A percentile compares a stretch with the other conserved stretches of the same genome.
phyloP scores from a whole-genome alignment of 2,888 invertebrate species.

The Trachelus iudaicus region DNA sequence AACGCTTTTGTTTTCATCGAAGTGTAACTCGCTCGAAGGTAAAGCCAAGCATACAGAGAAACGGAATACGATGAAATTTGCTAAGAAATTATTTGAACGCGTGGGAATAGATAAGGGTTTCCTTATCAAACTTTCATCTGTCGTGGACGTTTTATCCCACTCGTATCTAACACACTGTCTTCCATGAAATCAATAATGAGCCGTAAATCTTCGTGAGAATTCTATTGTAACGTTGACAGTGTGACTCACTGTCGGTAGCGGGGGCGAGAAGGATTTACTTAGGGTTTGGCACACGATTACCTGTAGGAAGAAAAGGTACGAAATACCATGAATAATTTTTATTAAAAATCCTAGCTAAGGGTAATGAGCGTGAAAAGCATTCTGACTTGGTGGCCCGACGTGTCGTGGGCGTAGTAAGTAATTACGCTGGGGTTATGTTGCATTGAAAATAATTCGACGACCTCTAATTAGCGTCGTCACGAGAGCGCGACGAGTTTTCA shows the following conservation, averaged over 20 bases:
- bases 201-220: conserved; percentile 51
- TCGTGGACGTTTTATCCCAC: background rate
- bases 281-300: background rate
- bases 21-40: background rate
- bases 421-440: background rate
- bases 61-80: background rate
- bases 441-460: conserved; percentile 1
- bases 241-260: conserved; percentile 25
- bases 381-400: conserved; percentile 48
- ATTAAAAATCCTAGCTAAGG: conserved; percentile 56
- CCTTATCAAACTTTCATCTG: background rate
- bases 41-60: background rate
- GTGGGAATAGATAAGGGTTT: background rate
- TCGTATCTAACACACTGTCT: conserved; percentile 2
- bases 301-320: background rate
- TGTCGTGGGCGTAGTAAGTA: conserved; percentile 27
- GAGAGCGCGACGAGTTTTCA: background rate
- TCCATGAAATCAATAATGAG: conserved; percentile 63
- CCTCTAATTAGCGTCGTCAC: background rate
- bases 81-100: background rate
- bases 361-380: conserved; percentile 63
- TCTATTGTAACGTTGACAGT: conserved; percentile 29
- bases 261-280: background rate
- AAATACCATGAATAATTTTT: background rate
- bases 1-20: background rate